Percentiles rank a stretch among this genome's conserved stretches.
phyloP scores from a whole-genome alignment of 2,113 vertebrate species.

The Hippopotamus amphibius region DNA sequence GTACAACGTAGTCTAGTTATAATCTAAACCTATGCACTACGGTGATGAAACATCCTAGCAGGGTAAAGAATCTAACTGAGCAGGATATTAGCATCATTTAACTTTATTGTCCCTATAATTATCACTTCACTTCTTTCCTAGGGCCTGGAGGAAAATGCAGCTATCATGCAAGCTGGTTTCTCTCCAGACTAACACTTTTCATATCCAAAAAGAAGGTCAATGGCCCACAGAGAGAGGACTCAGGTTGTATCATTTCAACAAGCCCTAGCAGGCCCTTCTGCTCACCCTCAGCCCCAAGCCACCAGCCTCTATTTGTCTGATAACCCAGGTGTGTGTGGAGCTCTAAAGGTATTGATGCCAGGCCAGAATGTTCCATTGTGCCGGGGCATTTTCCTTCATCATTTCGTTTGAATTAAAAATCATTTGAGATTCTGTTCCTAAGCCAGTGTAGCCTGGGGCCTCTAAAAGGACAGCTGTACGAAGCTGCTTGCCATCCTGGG shows the following conservation, averaged over 20 bases:
- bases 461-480: conserved; percentile 64
- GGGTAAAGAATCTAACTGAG: conserved; percentile 24
- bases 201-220: conserved; percentile 40
- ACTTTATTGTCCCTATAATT: conserved; percentile 53
- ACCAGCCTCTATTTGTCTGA: not conserved
- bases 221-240: conserved; percentile 38
- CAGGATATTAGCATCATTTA: not conserved
- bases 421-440: conserved; percentile 52
- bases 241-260: not conserved
- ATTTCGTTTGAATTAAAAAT: conserved; percentile 65
- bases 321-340: not conserved
- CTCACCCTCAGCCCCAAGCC: not conserved
- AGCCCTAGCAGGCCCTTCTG: not conserved
- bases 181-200: conserved; percentile 44
- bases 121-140: not conserved
- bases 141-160: conserved; percentile 19
- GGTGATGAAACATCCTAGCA: not conserved
- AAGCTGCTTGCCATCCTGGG: not conserved
- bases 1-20: not conserved
- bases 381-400: not conserved
- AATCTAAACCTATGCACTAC: not conserved
- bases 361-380: not conserved
- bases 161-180: conserved; percentile 18
- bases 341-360: not conserved
- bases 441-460: conserved; percentile 29